These are phyloP conservation scores for Discoglossus pictus DNA, from an alignment of 2,797 vertebrate genomes.

Conservation along the genomic window DNA sequence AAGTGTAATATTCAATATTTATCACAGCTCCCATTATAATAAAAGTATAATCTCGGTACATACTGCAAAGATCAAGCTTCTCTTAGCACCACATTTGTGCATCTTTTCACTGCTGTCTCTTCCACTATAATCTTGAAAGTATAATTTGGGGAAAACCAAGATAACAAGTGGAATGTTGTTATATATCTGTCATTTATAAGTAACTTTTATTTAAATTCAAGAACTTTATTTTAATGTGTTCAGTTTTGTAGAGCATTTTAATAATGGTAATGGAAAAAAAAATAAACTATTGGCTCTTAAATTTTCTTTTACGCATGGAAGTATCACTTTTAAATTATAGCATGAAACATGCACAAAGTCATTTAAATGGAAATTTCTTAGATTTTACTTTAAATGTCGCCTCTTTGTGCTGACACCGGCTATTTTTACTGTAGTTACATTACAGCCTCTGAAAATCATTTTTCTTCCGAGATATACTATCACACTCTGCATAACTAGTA, in stretches of 20 bases:
- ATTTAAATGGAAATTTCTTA: conserved; percentile 50
- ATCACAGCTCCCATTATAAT: too few species aligned
- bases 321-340: conserved; percentile 45
- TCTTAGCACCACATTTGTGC: too few species aligned
- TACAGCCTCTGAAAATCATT: conserved; percentile 45
- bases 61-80: too few species aligned
- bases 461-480: conserved; percentile 57
- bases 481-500: conserved; percentile 58
- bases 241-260: not conserved
- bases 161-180: too few species aligned
- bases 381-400: conserved; percentile 44
- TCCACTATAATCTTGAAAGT: too few species aligned
- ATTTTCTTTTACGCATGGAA: conserved; percentile 27
- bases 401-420: conserved; percentile 42
- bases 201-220: too few species aligned
- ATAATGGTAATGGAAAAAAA: conserved; percentile 10
- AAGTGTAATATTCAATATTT: too few species aligned
- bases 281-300: conserved; percentile 22
- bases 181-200: too few species aligned
- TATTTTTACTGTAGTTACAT: conserved; percentile 45
- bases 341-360: conserved; percentile 43
- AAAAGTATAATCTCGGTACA: too few species aligned
- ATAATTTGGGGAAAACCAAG: too few species aligned
- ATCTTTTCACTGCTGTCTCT: too few species aligned
- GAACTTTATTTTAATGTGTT: too few species aligned